Conservation (phyloP, 2,113 vertebrate genomes). For the Hepsetus odoe region DNA sequence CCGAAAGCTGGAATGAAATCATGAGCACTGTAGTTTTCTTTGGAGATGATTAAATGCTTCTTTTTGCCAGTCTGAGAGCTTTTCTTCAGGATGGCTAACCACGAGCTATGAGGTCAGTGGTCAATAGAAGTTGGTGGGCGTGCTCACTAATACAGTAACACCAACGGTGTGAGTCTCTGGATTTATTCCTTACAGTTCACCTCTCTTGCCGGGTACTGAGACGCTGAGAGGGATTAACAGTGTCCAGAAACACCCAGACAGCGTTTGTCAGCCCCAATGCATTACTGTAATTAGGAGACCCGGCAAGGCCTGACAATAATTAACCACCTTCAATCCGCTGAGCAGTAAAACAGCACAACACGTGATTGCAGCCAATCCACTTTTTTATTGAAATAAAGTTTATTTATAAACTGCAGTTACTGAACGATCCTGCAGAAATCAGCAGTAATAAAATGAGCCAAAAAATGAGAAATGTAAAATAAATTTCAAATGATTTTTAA, state of each 20-base stretch:
- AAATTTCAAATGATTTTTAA: too few species aligned
- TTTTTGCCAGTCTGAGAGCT: too few species aligned
- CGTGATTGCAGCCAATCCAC: background rate
- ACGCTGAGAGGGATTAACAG: constrained; percentile 7
- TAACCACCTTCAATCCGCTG: background rate
- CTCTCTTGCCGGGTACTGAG: background rate
- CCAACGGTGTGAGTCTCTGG: background rate
- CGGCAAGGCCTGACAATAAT: background rate
- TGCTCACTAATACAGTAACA: background rate
- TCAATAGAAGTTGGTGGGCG: too few species aligned
- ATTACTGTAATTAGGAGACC: constrained; percentile 42
- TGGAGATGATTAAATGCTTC: too few species aligned
- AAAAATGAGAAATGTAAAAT: too few species aligned
- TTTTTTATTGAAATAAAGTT: background rate
- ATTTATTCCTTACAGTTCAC: background rate
- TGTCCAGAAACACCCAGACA: background rate
- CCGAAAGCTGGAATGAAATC: too few species aligned
- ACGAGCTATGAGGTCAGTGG: too few species aligned
- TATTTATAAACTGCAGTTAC: background rate
- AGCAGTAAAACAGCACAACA: background rate
- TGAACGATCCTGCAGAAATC: background rate
- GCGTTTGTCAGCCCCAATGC: constrained; percentile 20
- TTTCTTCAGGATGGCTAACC: too few species aligned
- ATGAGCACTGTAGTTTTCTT: too few species aligned
- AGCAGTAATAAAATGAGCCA: background rate